Evolutionary conservation across 2,888 invertebrate species (phyloP).

Genomic region (Cinara cedri): DNA sequence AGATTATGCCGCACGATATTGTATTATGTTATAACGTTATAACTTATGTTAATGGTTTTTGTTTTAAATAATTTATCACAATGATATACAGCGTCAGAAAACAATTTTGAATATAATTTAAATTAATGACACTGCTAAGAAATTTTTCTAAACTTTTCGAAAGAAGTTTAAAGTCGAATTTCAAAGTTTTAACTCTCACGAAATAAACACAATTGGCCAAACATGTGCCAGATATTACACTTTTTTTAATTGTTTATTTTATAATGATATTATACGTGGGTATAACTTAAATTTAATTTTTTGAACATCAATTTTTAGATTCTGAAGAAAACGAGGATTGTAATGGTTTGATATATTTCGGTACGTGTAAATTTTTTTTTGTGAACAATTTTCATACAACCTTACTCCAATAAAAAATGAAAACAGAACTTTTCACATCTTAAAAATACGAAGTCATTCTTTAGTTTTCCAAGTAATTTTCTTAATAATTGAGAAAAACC

Average conservation of each 20-base stretch:
- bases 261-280: no score
- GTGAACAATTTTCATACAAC: no score
- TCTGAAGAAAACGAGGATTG: no score
- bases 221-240: neutral
- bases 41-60: conserved; percentile 26
- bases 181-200: neutral
- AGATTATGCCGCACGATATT: neutral
- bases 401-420: no score
- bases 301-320: no score
- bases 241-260: neutral
- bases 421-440: no score
- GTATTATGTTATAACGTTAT: neutral
- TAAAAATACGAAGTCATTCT: no score
- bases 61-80: conserved; percentile 38
- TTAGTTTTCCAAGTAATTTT: no score
- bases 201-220: conserved; percentile 3
- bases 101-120: conserved; percentile 32
- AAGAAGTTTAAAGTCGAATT: conserved; percentile 12
- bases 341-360: no score
- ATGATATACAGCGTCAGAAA: neutral
- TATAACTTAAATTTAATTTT: no score
- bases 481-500: no score
- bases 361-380: no score
- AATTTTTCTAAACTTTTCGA: neutral
- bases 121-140: conserved; percentile 26